These are phyloP conservation scores for Ectropis grisescens DNA, from an alignment of 1,140 invertebrate species.

Conservation along the genomic window DNA sequence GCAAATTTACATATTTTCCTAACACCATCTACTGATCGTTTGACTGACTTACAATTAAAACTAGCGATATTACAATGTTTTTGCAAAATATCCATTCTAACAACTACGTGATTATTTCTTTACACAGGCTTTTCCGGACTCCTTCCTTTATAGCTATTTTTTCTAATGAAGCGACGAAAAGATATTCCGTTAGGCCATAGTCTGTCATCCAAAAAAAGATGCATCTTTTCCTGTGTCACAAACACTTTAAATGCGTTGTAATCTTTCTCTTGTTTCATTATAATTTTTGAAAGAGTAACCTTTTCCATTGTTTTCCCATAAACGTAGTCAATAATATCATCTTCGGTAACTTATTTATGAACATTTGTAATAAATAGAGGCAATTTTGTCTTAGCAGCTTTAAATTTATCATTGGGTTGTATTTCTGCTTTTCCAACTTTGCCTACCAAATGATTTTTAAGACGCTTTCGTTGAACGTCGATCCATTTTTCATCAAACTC, in stretches of 20 bases:
- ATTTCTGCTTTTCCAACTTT: constrained; percentile 1
- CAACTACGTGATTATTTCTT: neutral
- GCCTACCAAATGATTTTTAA: constrained; percentile 2
- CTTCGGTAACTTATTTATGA: neutral
- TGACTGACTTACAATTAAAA: constrained; percentile 7
- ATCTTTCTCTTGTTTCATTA: constrained; percentile 7
- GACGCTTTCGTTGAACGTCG: constrained; percentile 2
- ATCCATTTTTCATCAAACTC: neutral
- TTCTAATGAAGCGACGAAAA: constrained; percentile 10
- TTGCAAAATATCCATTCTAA: constrained; percentile 1
- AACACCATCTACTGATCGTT: constrained; percentile 6
- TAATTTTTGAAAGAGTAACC: constrained; percentile 4
- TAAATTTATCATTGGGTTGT: constrained; percentile 4
- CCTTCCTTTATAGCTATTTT: too few relatives aligned
- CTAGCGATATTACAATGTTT: neutral
- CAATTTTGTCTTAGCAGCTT: constrained; percentile 4
- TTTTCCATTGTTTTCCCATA: constrained; percentile 4
- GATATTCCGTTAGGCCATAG: constrained; percentile 12
- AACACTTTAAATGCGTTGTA: constrained; percentile 10
- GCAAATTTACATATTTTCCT: constrained; percentile 4
- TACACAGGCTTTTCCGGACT: constrained; percentile 1
- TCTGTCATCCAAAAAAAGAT: constrained; percentile 9
- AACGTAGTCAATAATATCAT: constrained; percentile 6
- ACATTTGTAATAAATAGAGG: constrained; percentile 10
- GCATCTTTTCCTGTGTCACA: constrained; percentile 7